phyloP scores from a whole-genome alignment of 2,113 vertebrate genomes.

The Alectura lathami region DNA sequence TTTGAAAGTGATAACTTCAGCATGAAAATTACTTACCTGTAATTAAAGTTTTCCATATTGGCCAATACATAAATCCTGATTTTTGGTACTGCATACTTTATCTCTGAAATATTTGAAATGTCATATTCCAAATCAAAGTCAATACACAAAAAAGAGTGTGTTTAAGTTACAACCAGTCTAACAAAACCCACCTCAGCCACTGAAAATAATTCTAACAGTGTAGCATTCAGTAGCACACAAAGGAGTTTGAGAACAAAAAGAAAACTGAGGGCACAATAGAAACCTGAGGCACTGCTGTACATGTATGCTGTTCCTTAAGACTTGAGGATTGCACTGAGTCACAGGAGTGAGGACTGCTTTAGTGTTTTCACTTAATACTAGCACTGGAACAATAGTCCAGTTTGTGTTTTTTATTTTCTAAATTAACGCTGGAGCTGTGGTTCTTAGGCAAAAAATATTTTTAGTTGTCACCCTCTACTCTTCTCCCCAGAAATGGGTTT shows the following conservation, averaged over 20 bases:
- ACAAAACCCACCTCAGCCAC: slow-evolving; percentile 24
- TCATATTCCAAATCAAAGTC: slow-evolving; percentile 41
- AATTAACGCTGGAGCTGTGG: background rate
- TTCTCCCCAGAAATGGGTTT: background rate
- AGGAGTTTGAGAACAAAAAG: background rate
- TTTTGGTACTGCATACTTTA: slow-evolving; percentile 77
- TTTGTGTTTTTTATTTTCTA: background rate
- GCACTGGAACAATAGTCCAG: background rate
- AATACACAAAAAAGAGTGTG: background rate
- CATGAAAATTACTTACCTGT: slow-evolving; percentile 72
- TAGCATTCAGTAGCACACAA: background rate
- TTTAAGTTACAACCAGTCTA: background rate
- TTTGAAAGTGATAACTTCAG: slow-evolving; percentile 31
- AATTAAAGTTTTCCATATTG: slow-evolving; percentile 55
- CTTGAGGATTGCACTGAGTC: background rate
- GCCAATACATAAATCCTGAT: slow-evolving; percentile 71
- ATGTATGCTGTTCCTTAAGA: background rate
- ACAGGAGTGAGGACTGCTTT: background rate
- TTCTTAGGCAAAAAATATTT: background rate
- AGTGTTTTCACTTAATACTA: background rate
- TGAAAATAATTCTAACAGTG: background rate
- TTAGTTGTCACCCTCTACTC: background rate
- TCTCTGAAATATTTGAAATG: slow-evolving; percentile 77
- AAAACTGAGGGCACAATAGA: background rate
- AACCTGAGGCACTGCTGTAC: slow-evolving; percentile 20